Conservation (phyloP, 2,888 invertebrate genomes). For the Papilio elwesi region DNA sequence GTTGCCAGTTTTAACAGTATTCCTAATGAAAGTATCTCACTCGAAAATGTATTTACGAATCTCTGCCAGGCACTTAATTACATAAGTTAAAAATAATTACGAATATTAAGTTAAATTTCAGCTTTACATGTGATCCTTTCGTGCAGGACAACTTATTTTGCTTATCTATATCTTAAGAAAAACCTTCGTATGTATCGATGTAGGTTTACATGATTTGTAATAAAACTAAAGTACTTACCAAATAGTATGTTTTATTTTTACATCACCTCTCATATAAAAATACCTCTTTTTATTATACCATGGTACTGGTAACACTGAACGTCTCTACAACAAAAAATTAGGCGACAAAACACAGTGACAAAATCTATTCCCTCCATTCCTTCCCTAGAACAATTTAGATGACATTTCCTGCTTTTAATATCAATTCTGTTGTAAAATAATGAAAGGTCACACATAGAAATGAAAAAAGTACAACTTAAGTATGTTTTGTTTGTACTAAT, state of each 20-base stretch:
- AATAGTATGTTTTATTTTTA: slow-evolving; percentile 31
- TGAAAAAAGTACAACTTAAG: too few species aligned
- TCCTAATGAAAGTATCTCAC: slow-evolving; percentile 22
- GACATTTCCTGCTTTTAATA: too few species aligned
- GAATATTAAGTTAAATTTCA: slow-evolving; percentile 25
- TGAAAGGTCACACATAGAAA: too few species aligned
- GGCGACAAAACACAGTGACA: neutral
- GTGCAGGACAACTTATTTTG: slow-evolving; percentile 34
- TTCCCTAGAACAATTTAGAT: too few species aligned
- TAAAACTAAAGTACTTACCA: slow-evolving; percentile 38
- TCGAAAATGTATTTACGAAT: slow-evolving; percentile 27
- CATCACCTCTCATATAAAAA: slow-evolving; percentile 6
- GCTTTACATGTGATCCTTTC: slow-evolving; percentile 34
- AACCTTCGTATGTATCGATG: slow-evolving; percentile 49
- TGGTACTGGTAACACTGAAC: neutral
- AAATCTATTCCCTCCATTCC: too few species aligned
- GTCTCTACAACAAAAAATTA: neutral
- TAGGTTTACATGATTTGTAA: slow-evolving; percentile 47
- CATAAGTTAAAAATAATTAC: slow-evolving; percentile 20
- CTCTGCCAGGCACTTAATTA: slow-evolving; percentile 14
- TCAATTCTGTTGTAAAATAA: too few species aligned
- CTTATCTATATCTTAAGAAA: slow-evolving; percentile 48
- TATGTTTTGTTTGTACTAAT: too few species aligned
- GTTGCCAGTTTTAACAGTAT: slow-evolving; percentile 22
- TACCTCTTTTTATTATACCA: neutral